These are phyloP conservation scores for Sparus aurata DNA, from an alignment of 2,797 vertebrate species.

Conservation along the genomic window DNA sequence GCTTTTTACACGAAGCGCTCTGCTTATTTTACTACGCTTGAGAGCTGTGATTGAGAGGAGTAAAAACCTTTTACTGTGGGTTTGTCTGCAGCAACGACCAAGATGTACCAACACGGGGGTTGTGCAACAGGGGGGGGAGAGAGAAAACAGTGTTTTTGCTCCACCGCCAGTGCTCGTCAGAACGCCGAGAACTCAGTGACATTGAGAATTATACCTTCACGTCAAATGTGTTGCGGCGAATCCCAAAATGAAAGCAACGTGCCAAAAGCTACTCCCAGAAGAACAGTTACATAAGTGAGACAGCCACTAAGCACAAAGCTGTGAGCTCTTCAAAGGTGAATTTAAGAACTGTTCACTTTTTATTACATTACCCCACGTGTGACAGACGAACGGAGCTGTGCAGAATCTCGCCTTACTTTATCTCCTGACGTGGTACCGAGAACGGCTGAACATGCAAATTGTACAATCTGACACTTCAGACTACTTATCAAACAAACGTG, in stretches of 20 bases:
- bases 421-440: neutral
- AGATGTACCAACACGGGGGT: constrained; percentile 51
- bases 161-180: constrained; percentile 37
- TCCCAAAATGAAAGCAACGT: constrained; percentile 71
- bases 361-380: constrained; percentile 42
- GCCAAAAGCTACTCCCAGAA: constrained; percentile 57
- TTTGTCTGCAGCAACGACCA: constrained; percentile 60
- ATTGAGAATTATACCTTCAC: constrained; percentile 65
- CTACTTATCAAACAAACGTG: constrained; percentile 19
- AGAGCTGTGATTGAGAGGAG: constrained; percentile 59
- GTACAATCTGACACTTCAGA: constrained; percentile 37
- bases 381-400: constrained; percentile 47
- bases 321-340: constrained; percentile 57
- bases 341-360: constrained; percentile 52
- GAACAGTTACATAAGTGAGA: constrained; percentile 62
- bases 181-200: constrained; percentile 63
- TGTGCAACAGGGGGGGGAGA: constrained; percentile 39
- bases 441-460: constrained; percentile 34
- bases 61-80: constrained; percentile 51
- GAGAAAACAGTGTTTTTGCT: constrained; percentile 56
- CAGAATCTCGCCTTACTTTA: constrained; percentile 13
- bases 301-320: constrained; percentile 51
- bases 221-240: constrained; percentile 69
- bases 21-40: constrained; percentile 48
- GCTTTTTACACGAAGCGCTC: constrained; percentile 45